Evolutionary conservation across 2,888 invertebrate genomes (phyloP).

Genomic region (Acleris holmiana): DNA sequence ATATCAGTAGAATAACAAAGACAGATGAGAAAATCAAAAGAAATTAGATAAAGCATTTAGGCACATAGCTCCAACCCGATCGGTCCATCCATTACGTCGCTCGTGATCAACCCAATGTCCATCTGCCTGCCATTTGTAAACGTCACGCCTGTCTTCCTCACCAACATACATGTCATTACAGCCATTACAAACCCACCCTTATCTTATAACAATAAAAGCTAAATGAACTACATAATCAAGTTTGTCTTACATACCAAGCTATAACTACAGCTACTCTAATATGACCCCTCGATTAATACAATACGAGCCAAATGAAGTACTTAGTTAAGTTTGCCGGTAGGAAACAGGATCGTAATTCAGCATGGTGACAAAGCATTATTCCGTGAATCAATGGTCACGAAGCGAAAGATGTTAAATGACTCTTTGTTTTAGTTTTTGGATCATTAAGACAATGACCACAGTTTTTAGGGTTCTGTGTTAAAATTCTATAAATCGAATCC

Average conservation of each 20-base stretch:
- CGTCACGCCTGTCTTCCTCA: slow-evolving; percentile 60
- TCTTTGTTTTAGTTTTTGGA: slow-evolving; percentile 51
- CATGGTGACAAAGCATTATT: slow-evolving; percentile 69
- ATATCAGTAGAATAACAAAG: not conserved
- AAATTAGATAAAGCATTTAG: slow-evolving; percentile 22
- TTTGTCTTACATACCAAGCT: slow-evolving; percentile 36
- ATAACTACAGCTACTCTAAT: slow-evolving; percentile 40
- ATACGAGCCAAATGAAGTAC: slow-evolving; percentile 42
- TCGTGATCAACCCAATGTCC: slow-evolving; percentile 73
- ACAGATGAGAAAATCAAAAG: slow-evolving; percentile 21
- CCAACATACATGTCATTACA: slow-evolving; percentile 40
- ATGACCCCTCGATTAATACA: slow-evolving; percentile 41
- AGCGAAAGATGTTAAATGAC: slow-evolving; percentile 53
- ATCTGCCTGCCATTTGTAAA: slow-evolving; percentile 73
- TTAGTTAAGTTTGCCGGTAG: slow-evolving; percentile 43
- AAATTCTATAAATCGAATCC: too few relatives aligned
- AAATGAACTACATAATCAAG: slow-evolving; percentile 29
- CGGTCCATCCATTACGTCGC: slow-evolving; percentile 73
- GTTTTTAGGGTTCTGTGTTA: not conserved
- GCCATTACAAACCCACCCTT: not conserved
- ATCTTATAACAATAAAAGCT: slow-evolving; percentile 40
- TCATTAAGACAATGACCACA: not conserved
- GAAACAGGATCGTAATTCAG: slow-evolving; percentile 59
- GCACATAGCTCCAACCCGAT: slow-evolving; percentile 48
- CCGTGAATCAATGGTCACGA: slow-evolving; percentile 65